A percentile compares a stretch with the other conserved stretches of the same genome.
Evolutionary conservation across 2,888 invertebrate genomes (phyloP).

Genomic region (Plebejus argus): DNA sequence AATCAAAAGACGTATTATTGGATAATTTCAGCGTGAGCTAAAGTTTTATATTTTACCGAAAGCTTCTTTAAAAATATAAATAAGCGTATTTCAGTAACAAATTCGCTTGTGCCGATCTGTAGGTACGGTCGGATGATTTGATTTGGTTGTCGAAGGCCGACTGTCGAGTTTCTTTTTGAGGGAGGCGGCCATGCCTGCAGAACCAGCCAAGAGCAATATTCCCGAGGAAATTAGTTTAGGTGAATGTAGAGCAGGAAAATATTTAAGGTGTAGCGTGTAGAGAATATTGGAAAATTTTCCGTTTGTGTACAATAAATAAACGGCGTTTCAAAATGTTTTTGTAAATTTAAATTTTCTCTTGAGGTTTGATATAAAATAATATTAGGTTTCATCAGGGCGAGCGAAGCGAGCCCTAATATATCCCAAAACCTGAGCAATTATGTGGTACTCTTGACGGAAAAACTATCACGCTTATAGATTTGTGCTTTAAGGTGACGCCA

Average conservation of each 20-base stretch:
- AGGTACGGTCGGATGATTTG: conserved; percentile 78
- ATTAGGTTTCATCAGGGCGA: background rate
- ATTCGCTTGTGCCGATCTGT: conserved; percentile 72
- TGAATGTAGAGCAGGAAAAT: conserved; percentile 79
- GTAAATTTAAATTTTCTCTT: conserved; percentile 16
- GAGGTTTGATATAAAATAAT: background rate
- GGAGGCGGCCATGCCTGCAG: conserved; percentile 70
- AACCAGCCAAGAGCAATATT: conserved; percentile 79
- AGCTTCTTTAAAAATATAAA: conserved; percentile 14
- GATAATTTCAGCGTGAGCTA: too few species aligned
- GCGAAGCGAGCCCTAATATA: too few species aligned
- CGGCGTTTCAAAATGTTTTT: conserved; percentile 7
- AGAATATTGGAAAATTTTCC: conserved; percentile 52
- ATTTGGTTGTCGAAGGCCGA: conserved; percentile 72
- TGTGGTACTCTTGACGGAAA: too few species aligned
- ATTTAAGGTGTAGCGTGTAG: conserved; percentile 59
- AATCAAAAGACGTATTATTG: background rate
- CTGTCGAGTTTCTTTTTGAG: conserved; percentile 72
- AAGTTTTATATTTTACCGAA: background rate
- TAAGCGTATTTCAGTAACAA: conserved; percentile 59
- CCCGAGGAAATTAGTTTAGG: conserved; percentile 80
- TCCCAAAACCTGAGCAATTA: too few species aligned
- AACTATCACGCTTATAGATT: too few species aligned
- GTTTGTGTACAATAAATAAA: conserved; percentile 29
- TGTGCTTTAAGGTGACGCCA: too few species aligned